Conservation (phyloP, 2,113 vertebrate species). For the Toxotes jaculatrix region DNA sequence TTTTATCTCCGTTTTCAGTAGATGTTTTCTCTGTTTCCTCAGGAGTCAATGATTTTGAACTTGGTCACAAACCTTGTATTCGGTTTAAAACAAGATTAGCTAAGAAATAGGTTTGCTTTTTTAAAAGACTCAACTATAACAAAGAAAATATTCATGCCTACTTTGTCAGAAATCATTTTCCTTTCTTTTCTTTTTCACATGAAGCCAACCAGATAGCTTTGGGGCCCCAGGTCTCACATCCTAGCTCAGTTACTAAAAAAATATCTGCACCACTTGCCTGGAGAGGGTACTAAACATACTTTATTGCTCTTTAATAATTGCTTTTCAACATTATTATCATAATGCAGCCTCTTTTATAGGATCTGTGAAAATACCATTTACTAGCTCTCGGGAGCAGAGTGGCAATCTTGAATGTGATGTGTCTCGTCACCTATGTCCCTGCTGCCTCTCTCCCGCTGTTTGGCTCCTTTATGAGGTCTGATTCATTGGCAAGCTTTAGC, state of each 20-base stretch:
- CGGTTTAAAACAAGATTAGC: background rate
- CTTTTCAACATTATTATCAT: constrained; percentile 78
- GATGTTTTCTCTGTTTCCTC: background rate
- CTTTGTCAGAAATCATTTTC: background rate
- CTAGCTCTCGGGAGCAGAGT: constrained; percentile 65
- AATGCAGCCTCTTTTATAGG: constrained; percentile 79
- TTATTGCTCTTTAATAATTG: constrained; percentile 83
- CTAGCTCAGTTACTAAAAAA: constrained; percentile 58
- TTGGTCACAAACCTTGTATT: background rate
- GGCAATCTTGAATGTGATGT: constrained; percentile 65
- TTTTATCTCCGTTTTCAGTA: background rate
- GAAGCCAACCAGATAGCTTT: background rate
- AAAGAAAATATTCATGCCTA: constrained; percentile 7
- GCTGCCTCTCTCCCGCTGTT: constrained; percentile 44
- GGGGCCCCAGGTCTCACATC: constrained; percentile 7
- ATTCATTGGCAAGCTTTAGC: constrained; percentile 67
- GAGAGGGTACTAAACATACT: constrained; percentile 76
- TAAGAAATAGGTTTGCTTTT: background rate
- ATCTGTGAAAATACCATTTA: constrained; percentile 75
- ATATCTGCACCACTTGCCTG: constrained; percentile 62
- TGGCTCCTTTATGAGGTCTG: constrained; percentile 63
- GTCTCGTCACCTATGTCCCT: constrained; percentile 68
- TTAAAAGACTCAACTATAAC: background rate
- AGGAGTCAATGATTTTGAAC: background rate
- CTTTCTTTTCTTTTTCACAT: background rate